Base-by-base conservation (phyloP, 2,113 vertebrate genomes). In the Pelmatolapia mariae region DNA sequence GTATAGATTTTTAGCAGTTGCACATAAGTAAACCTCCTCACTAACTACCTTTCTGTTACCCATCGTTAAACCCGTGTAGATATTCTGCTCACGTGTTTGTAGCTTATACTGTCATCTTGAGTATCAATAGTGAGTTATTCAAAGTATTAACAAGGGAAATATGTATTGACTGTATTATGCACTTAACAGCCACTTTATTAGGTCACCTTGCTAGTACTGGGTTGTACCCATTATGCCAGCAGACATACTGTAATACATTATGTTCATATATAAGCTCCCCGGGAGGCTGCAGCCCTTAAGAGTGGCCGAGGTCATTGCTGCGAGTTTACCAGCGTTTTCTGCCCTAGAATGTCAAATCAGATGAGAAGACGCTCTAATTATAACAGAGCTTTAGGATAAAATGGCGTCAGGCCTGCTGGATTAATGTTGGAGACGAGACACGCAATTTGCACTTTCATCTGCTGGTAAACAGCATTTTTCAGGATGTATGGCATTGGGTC, bases 401-500 rank as follows among this genome's bases (percentile, higher is more conserved):
- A 78, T 78, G 7, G 16, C 11, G 16, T 78, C 43, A 31, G 45
- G 16, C 73, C 26, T 78, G 73, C 26, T 52, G 73, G 16, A 4
- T n/a, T 78, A 31, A 50, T n/a, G 73, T 31, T 52, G 43, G 71
- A 31, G 43, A 50, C 2, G 12, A 54, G 13, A 13, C 76, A 15
- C 0, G 2, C 0, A 53, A 16, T 22, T 53, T 54, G 76, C 29
- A 80, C 50, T 80, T 80, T 33, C 16, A 78, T 18, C 45, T 73
- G n/a, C 68, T 50, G 26, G 73, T 78, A 52, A 78, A 31, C 0
- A 3, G 45, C 1, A 0, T 31, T 78, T 50, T 0, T 52, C 45
- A 78, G 26, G 26, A 31, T 31, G 16, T 2, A 31, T 19, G 45
- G 10, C 10, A n/a, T 52, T 19, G 18, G 45, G 16, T 31, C 2